These are phyloP conservation scores for Chalcosyrphus nemorum DNA, from an alignment of 2,888 invertebrate species.

Conservation along the genomic window DNA sequence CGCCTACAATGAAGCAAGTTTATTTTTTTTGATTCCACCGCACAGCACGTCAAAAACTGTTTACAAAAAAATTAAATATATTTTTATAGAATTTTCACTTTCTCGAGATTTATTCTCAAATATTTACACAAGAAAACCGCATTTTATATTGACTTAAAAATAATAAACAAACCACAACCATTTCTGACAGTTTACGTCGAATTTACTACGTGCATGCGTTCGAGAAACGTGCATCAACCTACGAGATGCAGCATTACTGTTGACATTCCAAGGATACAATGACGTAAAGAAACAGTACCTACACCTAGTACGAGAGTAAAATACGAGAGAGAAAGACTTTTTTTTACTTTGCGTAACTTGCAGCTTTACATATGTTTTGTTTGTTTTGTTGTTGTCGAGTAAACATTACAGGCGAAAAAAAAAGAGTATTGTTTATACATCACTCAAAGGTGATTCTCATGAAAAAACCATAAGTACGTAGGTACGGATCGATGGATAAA, in stretches of 20 bases:
- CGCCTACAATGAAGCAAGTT: no score
- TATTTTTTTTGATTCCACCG: no score
- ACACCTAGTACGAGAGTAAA: not conserved
- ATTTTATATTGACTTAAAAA: not conserved
- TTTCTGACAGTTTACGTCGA: constrained; percentile 4
- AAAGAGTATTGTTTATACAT: not conserved
- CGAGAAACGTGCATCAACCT: not conserved
- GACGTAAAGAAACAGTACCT: not conserved
- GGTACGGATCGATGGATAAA: not conserved
- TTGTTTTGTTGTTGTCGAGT: not conserved
- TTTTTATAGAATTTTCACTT: no score
- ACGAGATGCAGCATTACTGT: not conserved
- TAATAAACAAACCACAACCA: not conserved
- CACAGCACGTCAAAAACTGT: no score
- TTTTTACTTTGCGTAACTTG: constrained; percentile 6
- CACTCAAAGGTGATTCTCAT: not conserved
- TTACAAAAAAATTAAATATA: no score
- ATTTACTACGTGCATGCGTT: constrained; percentile 1
- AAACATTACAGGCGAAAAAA: not conserved
- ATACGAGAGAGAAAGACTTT: not conserved
- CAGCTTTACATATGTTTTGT: not conserved
- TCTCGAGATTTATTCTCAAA: no score
- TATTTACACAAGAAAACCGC: not conserved
- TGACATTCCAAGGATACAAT: constrained; percentile 12
- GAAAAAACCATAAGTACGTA: not conserved